These are phyloP conservation scores for Temnopleurus reevesii DNA, from an alignment of 53 echinoderm and acorn worm genomes.

Conservation along the genomic window DNA sequence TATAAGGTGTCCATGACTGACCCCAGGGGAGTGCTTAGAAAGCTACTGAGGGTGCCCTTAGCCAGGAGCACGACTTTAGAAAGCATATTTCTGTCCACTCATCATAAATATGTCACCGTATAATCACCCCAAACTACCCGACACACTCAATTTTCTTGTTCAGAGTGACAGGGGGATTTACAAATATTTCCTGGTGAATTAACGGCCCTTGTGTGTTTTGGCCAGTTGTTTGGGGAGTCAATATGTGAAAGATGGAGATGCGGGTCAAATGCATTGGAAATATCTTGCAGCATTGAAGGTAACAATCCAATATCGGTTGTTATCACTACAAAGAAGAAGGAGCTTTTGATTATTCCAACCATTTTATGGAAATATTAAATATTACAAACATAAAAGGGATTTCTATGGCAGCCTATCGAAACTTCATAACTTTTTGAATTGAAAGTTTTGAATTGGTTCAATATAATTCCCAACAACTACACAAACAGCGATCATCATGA, in stretches of 20 bases:
- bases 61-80: background rate
- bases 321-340: too few relatives aligned
- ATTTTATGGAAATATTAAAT: too few relatives aligned
- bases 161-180: background rate
- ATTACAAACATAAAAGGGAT: too few relatives aligned
- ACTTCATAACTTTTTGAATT: too few relatives aligned
- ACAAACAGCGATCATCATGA: too few relatives aligned
- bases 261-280: background rate
- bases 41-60: background rate
- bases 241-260: background rate
- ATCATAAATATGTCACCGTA: conserved; percentile 45
- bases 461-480: too few relatives aligned
- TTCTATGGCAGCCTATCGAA: too few relatives aligned
- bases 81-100: conserved; percentile 44
- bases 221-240: background rate
- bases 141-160: background rate
- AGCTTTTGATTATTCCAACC: too few relatives aligned
- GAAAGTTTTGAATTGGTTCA: too few relatives aligned
- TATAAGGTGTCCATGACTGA: conserved; percentile 40
- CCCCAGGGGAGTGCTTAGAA: conserved; percentile 13
- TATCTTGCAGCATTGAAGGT: too few relatives aligned
- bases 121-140: conserved; percentile 3
- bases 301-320: too few relatives aligned
- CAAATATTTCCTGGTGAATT: conserved; percentile 16
- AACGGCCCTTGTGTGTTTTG: conserved; percentile 19